phyloP scores from a whole-genome alignment of 2,888 invertebrate species.

The Dryomyza anilis region DNA sequence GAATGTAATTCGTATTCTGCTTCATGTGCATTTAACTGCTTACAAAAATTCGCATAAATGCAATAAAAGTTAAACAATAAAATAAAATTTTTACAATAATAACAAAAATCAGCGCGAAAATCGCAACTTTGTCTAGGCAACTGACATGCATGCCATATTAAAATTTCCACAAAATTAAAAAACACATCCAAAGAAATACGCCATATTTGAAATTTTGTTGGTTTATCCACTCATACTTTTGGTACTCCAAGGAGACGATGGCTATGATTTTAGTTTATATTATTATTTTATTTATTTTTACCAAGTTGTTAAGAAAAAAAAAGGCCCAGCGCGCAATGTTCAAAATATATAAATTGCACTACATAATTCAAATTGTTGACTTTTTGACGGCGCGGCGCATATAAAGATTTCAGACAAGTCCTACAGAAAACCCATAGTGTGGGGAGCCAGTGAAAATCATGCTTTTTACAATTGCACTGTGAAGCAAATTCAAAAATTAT shows the following conservation, averaged over 20 bases:
- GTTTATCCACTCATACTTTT: constrained; percentile 2
- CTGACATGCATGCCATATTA: constrained; percentile 11
- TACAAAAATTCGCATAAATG: constrained; percentile 35
- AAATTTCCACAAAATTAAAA: not conserved
- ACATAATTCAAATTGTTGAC: constrained; percentile 56
- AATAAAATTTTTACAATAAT: constrained; percentile 43
- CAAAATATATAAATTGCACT: constrained; percentile 51
- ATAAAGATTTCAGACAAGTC: constrained; percentile 13
- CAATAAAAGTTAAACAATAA: constrained; percentile 46
- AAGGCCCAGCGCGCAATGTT: constrained; percentile 30
- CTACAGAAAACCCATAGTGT: not conserved
- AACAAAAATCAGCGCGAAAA: constrained; percentile 38
- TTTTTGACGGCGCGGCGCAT: constrained; percentile 43
- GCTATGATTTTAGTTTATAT: constrained; percentile 15
- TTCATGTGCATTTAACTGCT: constrained; percentile 39
- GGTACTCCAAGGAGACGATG: constrained; percentile 1
- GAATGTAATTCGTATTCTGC: constrained; percentile 37
- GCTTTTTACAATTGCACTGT: not conserved
- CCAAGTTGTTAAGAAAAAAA: no score
- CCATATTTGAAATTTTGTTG: constrained; percentile 8
- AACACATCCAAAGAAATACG: constrained; percentile 19
- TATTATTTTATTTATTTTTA: no score
- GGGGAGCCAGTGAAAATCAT: not conserved
- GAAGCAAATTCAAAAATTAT: not conserved
- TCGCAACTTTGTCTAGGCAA: not conserved